Percentiles rank a stretch among this genome's conserved stretches.
Evolutionary conservation across 1,140 invertebrate species (phyloP).

Genomic region (Periplaneta americana): DNA sequence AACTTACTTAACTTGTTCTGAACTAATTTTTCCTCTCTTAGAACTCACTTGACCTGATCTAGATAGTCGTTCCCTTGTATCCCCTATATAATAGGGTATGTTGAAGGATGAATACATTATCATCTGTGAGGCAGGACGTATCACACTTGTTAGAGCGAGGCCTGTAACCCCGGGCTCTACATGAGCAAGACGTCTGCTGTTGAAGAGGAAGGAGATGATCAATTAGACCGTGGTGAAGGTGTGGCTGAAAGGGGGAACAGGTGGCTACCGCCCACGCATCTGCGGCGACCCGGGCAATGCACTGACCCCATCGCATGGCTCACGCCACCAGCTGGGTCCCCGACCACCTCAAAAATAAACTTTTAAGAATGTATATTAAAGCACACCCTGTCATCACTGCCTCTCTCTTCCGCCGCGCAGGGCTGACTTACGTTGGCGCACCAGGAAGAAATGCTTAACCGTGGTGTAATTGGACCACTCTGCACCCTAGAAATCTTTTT

Average conservation of each 20-base stretch:
- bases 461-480: not conserved
- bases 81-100: too few relatives aligned
- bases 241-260: not conserved
- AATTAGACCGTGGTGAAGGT: not conserved
- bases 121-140: too few relatives aligned
- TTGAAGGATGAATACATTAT: too few relatives aligned
- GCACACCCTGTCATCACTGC: not conserved
- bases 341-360: not conserved
- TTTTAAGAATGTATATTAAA: too few relatives aligned
- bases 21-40: too few relatives aligned
- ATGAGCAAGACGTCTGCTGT: not conserved
- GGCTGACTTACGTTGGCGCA: not conserved
- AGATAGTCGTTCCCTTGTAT: too few relatives aligned
- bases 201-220: not conserved
- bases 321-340: not conserved
- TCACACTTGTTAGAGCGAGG: too few relatives aligned
- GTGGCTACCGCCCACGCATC: not conserved
- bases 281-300: not conserved
- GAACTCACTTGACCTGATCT: too few relatives aligned
- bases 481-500: not conserved
- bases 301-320: not conserved
- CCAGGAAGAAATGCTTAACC: not conserved
- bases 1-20: too few relatives aligned
- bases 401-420: not conserved
- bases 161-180: not conserved